Evolutionary conservation across 2,797 vertebrate genomes (phyloP), one percentile per base, ranked within the genome.

Genomic region (Intellagama lesueurii): DNA sequence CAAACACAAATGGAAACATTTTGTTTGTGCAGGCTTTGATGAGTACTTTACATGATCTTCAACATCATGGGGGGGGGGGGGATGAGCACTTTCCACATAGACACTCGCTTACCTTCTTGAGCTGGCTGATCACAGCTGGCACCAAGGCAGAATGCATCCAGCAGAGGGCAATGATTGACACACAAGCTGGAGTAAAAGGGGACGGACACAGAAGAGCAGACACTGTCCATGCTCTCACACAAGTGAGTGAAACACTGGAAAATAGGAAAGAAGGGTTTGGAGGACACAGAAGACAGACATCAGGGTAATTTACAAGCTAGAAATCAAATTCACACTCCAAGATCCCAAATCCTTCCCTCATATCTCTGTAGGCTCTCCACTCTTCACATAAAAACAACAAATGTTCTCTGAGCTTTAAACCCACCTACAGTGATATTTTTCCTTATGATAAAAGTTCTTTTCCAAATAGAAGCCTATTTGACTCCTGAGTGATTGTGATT

Each of bases 161-260:
- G 81, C 72, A 97, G 92, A 1, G 91, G 56, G 11, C n/a, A 93
- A 89, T 94, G 93, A 0, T 96, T 88, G 2, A 94, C 94, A 93
- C 76, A 89, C 81, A 97, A 94, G 80, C 93, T 94, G 88, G 77
- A 85, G 64, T 97, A 97, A 92, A 97, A 97, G 9, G 88, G 86
- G 35, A 81, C 92, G 88, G 96, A 96, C 83, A 96, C 0, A 2
- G 94, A 91, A 14, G 35, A 14, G 84, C 93, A 93, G 52, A 26
- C 95, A 0, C 1, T 70, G 24, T 97, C 96, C 95, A 97, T 90
- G 52, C 86, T 89, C 92, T 96, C 95, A 89, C 97, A 97, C 70
- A 97, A 93, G 80, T 92, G 82, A 17, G 47, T 94, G 87, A 97
- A 97, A 87, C 96, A 97, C 97, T 97, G 83, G 6, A 68, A 69